A percentile compares a stretch with the other conserved stretches of the same genome.
Conservation (phyloP, 2,113 vertebrate genomes). For the Rattus norvegicus region GRCr8 NC_086026.1:83185501-83186000, state of each 20-base stretch:
- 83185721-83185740: not conserved
- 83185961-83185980: not conserved
- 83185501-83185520: not conserved
- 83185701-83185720: constrained; percentile 32
- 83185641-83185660: not conserved
- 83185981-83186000: not conserved
- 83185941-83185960: not conserved
- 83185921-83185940: not conserved
- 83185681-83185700: not conserved
- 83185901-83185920: too few species aligned
- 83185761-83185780: not conserved
- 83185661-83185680: not conserved
- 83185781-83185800: not conserved
- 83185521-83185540: not conserved
- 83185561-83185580: not conserved
- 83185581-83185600: not conserved
- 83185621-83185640: not conserved
- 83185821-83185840: not conserved
- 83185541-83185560: not conserved
- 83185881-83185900: not conserved
- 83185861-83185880: not conserved
- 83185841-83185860: not conserved
- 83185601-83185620: not conserved
- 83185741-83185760: not conserved
- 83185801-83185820: not conserved